Base-by-base conservation (phyloP, 2,888 invertebrate genomes). In the Nasonia oneida region DNA sequence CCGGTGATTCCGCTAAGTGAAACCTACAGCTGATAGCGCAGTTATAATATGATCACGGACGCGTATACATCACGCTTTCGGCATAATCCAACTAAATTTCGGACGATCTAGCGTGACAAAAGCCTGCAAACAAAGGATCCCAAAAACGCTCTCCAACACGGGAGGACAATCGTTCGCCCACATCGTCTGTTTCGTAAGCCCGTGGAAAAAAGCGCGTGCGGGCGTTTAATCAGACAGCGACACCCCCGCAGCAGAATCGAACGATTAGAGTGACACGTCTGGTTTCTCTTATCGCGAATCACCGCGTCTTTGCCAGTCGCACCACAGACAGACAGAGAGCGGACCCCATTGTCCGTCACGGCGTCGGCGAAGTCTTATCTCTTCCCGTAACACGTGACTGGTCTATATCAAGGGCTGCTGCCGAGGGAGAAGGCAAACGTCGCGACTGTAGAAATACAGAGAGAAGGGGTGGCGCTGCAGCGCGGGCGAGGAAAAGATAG, bases 261-360 rank as follows among this genome's bases (percentile, higher is more conserved):
- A 77, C 86, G 83, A 83, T 80, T 81, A 81, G 86, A 81, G 83
- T 77, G 83, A 83, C 86, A 83, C 83, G 86, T 86, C 86, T 81
- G 77, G 71, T 10, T 23, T 78, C 75, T 14, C 75, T 86, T 86
- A 84, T 86, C 84, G 71, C 50, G 64, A 53, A 86, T 86, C 86
- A 47, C 57, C n/a, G 53, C 77, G 70, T 81, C 78, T 81, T 81
- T 37, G 81, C 39, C 29, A 29, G 42, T 76, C n/a, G n/a, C 64
- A 42, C 15, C n/a, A 15, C 61, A 14, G 33, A 61, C n/a, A 57
- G 29, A 29, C 29, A 29, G 29, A 29, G 57, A 61, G n/a, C 23
- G 57, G 23, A 81, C 81, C 84, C 80, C 71, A 83, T 86, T 83
- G 83, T 86, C 83, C 83, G 70, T 83, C 80, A 57, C 79, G 71